Evolutionary conservation across 2,113 vertebrate genomes (phyloP), one percentile per base, ranked within the genome.

Genomic region (Labrus mixtus): DNA sequence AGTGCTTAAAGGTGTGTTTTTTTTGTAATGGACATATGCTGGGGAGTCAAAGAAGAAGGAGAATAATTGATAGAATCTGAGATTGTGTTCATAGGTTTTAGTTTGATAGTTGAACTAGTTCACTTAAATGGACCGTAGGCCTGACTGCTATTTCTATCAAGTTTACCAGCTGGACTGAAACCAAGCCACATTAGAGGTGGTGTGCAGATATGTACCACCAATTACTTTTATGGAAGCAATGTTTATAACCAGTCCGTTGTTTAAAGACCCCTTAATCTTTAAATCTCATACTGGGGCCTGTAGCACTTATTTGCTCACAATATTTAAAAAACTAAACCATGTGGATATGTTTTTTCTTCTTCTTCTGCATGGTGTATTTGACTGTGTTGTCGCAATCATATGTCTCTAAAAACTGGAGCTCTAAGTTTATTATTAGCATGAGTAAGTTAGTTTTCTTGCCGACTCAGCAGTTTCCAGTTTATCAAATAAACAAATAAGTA

Each of bases 1-100:
- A 78, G 84, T 84, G 73, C 68, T 85, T 84, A 79, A 82, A 82
- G 62, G 82, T 82, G 60, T 74, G 76, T 64, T 78, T 0, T 33
- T 33, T 33, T 6, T 4, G 79, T 75, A 68, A 87, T 84, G 29
- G 78, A 83, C 20, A 64, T 58, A 29, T 51, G 57, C 76, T 86
- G 84, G 78, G 66, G 84, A 70, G 72, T 59, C 50, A 63, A 54
- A 65, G n/a, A 66, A 78, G 71, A 66, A 69, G 20, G 73, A 74
- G 70, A 73, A 80, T 82, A 74, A 86, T 65, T 80, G 65, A 80
- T 63, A 41, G 79, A 3, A 12, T 82, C 78, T 83, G 61, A 23
- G 59, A 51, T 78, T 81, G 55, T 85, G 29, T 71, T 78, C 36
- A 39, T 29, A 36, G 15, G 8, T 66, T 79, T 61, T 9, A 53